Evolutionary conservation across 2,888 invertebrate species (phyloP).

Genomic region (Byasa hedistus): DNA sequence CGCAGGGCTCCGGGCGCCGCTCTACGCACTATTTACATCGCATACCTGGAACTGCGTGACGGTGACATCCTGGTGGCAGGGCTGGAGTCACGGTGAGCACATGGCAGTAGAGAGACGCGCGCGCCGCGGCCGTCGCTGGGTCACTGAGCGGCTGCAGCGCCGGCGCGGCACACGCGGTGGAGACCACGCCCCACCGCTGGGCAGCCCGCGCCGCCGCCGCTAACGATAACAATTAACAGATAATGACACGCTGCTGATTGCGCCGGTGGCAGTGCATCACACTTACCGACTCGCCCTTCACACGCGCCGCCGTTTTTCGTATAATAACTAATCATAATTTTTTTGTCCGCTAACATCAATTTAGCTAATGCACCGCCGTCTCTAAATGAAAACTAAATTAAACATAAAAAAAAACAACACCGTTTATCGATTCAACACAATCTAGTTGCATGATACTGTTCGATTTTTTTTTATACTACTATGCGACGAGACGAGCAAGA

Average conservation of each 20-base stretch:
- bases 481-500: too few species aligned
- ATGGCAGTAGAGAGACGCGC: slow-evolving; percentile 38
- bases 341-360: too few species aligned
- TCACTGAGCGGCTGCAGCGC: slow-evolving; percentile 35
- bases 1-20: neutral
- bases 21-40: slow-evolving; percentile 36
- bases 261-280: neutral
- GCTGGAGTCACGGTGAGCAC: slow-evolving; percentile 38
- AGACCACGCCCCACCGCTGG: neutral
- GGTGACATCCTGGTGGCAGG: slow-evolving; percentile 43
- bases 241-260: neutral
- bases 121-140: slow-evolving; percentile 38
- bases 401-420: too few species aligned
- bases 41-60: slow-evolving; percentile 47
- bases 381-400: too few species aligned
- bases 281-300: too few species aligned
- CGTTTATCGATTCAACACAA: too few species aligned
- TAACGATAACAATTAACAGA: neutral
- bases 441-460: too few species aligned
- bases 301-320: too few species aligned
- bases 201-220: neutral
- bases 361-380: too few species aligned
- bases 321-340: too few species aligned
- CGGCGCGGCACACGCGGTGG: neutral
- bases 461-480: too few species aligned